Percentiles rank a stretch among this genome's conserved stretches.
Evolutionary conservation across 53 echinoderm and acorn worm genomes (phyloP).

Genomic region (Zoroaster sp.): DNA sequence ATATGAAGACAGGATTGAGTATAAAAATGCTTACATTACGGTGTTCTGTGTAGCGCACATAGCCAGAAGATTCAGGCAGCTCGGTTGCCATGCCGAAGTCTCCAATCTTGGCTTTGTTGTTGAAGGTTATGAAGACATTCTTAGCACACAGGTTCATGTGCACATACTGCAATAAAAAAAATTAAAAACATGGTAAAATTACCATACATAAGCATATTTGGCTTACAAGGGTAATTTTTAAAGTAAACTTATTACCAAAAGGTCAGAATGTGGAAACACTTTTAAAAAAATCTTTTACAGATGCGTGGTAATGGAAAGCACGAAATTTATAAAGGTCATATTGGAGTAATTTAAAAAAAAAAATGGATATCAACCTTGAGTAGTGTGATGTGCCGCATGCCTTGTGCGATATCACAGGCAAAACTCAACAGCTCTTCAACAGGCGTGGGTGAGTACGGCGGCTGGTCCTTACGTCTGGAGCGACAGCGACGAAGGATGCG

Average conservation of each 20-base stretch:
- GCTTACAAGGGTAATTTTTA: no score
- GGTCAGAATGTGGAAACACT: no score
- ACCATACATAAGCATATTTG: no score
- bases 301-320: not conserved
- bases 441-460: constrained; percentile 74
- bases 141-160: constrained; percentile 87
- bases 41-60: constrained; percentile 68
- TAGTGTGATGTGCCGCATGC: constrained; percentile 84
- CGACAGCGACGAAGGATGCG: constrained; percentile 87
- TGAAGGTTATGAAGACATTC: constrained; percentile 94
- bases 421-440: constrained; percentile 81
- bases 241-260: no score
- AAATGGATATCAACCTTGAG: constrained; percentile 57
- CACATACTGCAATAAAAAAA: constrained; percentile 63
- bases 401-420: constrained; percentile 87
- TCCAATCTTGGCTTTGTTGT: constrained; percentile 95
- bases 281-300: no score
- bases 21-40: constrained; percentile 90
- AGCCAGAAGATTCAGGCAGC: constrained; percentile 54
- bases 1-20: no score
- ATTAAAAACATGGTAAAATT: not conserved
- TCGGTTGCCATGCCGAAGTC: constrained; percentile 88
- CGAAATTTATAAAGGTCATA: no score
- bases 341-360: not conserved
- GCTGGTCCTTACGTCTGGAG: constrained; percentile 78